phyloP scores from a whole-genome alignment of 1,140 invertebrate genomes.

The Megalonaias nervosa region DNA sequence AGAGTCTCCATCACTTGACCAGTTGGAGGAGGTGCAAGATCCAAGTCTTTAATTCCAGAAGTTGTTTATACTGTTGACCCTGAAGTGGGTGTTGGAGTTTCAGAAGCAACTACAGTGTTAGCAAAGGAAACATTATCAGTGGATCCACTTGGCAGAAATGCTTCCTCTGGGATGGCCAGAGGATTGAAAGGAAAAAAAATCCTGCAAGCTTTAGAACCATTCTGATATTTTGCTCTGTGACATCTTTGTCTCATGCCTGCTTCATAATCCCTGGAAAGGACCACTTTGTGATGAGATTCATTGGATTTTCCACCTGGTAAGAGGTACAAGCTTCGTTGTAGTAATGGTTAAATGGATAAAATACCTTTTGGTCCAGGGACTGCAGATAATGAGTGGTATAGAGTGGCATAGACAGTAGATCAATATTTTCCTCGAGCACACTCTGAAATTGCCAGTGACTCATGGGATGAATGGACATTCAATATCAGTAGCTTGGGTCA shows the following conservation, averaged over 20 bases:
- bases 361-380: conserved; percentile 42
- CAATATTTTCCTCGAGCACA: conserved; percentile 26
- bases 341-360: conserved; percentile 34
- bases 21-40: too few relatives aligned
- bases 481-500: conserved; percentile 33
- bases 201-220: too few relatives aligned
- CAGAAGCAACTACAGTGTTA: too few relatives aligned
- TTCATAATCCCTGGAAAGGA: conserved; percentile 28
- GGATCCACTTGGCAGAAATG: too few relatives aligned
- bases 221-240: conserved; percentile 18
- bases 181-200: too few relatives aligned
- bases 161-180: background rate
- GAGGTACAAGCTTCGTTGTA: conserved; percentile 34
- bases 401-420: conserved; percentile 7
- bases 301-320: conserved; percentile 23
- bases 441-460: conserved; percentile 23
- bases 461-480: conserved; percentile 35
- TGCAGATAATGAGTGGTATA: conserved; percentile 47
- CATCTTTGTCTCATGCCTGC: conserved; percentile 14
- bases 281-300: conserved; percentile 35
- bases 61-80: too few relatives aligned
- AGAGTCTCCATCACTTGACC: too few relatives aligned
- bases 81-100: too few relatives aligned
- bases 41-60: too few relatives aligned
- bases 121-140: too few relatives aligned